Percentiles rank a stretch among this genome's conserved stretches.
These are phyloP conservation scores for Cosmopolites sordidus DNA, from an alignment of 2,888 invertebrate species.

Conservation along the genomic window DNA sequence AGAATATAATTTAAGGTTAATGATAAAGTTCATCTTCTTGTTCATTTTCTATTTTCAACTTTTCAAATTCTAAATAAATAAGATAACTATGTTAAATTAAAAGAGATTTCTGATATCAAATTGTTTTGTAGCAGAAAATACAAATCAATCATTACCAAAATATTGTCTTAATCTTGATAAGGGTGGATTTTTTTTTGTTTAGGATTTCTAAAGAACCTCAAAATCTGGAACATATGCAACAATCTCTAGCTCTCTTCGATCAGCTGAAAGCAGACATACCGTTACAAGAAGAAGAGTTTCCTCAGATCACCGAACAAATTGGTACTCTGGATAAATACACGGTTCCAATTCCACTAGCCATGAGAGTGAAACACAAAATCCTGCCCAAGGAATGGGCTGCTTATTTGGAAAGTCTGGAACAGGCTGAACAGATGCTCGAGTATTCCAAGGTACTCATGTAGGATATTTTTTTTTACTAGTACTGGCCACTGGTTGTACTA, in stretches of 20 bases:
- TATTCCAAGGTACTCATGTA: conserved; percentile 57
- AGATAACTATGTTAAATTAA: too few species aligned
- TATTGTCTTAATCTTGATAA: too few species aligned
- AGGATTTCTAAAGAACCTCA: conserved; percentile 61
- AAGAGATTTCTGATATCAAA: too few species aligned
- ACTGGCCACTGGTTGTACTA: too few species aligned
- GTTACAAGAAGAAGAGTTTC: conserved; percentile 65
- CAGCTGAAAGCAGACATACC: conserved; percentile 62
- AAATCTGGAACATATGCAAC: conserved; percentile 68
- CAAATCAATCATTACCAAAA: too few species aligned
- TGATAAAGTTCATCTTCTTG: too few species aligned
- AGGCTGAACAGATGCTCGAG: conserved; percentile 70
- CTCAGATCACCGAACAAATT: conserved; percentile 72
- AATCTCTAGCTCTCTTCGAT: conserved; percentile 64
- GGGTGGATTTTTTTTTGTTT: too few species aligned
- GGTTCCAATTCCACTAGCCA: conserved; percentile 61
- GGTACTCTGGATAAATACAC: conserved; percentile 69
- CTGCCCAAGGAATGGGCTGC: conserved; percentile 64
- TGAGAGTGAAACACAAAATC: conserved; percentile 54
- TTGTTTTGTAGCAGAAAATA: too few species aligned
- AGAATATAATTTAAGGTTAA: too few species aligned
- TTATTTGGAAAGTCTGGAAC: conserved; percentile 65
- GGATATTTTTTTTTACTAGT: too few species aligned
- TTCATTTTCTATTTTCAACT: too few species aligned
- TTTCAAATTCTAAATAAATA: too few species aligned